Evolutionary conservation across 2,888 invertebrate species (phyloP).

Genomic region (Amblyteles armatorius): DNA sequence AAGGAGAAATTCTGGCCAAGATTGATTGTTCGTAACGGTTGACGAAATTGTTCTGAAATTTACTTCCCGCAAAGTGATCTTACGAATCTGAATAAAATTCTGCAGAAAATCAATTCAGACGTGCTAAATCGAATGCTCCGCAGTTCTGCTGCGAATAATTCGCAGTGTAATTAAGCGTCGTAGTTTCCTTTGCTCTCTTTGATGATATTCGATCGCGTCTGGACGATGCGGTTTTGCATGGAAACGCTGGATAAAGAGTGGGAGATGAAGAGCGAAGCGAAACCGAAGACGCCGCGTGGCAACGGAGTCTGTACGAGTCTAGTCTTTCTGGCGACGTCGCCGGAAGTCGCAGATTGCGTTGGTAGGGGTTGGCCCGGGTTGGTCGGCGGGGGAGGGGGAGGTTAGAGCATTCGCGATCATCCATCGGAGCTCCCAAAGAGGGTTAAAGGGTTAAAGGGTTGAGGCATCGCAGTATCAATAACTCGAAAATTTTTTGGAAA

Average conservation of each 20-base stretch:
- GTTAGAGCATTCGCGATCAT: neutral
- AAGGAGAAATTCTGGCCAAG: no score
- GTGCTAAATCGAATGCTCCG: neutral
- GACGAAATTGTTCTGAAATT: neutral
- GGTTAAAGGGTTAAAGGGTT: neutral
- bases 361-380: neutral
- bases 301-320: conserved; percentile 60
- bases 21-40: neutral
- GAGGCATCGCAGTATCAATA: no score
- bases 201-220: conserved; percentile 30
- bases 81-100: neutral
- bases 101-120: neutral
- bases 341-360: conserved; percentile 56
- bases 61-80: neutral
- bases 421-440: conserved; percentile 6
- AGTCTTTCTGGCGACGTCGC: conserved; percentile 73
- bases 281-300: conserved; percentile 25
- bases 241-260: conserved; percentile 7
- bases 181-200: neutral
- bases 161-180: neutral
- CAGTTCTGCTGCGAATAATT: no score
- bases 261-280: conserved; percentile 16
- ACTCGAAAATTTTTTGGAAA: no score
- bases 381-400: neutral
- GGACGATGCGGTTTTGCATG: conserved; percentile 12